phyloP scores from a whole-genome alignment of 2,888 invertebrate genomes.

The Epistrophe eligans region DNA sequence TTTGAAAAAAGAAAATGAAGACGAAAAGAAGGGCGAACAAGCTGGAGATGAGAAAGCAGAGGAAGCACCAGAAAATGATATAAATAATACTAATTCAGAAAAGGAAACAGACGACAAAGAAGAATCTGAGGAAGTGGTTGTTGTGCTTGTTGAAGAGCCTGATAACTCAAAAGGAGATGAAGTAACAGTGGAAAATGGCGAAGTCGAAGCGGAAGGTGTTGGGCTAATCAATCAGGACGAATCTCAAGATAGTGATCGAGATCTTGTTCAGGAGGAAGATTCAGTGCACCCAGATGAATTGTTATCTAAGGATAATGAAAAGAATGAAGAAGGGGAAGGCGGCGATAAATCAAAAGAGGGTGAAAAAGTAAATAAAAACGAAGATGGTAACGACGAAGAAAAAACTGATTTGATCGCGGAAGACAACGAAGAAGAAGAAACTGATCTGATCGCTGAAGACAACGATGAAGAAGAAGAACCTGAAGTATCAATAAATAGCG shows the following conservation, averaged over 20 bases:
- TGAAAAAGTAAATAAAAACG: background rate
- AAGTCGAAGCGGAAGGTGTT: conserved; percentile 39
- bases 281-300: background rate
- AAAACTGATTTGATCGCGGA: background rate
- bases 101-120: conserved; percentile 45
- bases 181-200: background rate
- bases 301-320: background rate
- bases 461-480: conserved; percentile 1
- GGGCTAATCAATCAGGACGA: conserved; percentile 52
- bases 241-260: conserved; percentile 24
- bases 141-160: conserved; percentile 72
- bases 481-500: conserved; percentile 18
- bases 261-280: background rate
- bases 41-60: background rate
- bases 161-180: conserved; percentile 75
- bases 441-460: conserved; percentile 34
- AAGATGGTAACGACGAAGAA: background rate
- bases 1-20: background rate
- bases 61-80: background rate
- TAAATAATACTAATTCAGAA: background rate
- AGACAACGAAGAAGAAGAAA: conserved; percentile 61
- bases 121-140: conserved; percentile 71
- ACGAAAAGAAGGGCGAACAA: conserved; percentile 14
- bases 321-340: conserved; percentile 14
- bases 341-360: background rate